Conservation (phyloP, 2,797 vertebrate species). For the Tapera naevia region DNA sequence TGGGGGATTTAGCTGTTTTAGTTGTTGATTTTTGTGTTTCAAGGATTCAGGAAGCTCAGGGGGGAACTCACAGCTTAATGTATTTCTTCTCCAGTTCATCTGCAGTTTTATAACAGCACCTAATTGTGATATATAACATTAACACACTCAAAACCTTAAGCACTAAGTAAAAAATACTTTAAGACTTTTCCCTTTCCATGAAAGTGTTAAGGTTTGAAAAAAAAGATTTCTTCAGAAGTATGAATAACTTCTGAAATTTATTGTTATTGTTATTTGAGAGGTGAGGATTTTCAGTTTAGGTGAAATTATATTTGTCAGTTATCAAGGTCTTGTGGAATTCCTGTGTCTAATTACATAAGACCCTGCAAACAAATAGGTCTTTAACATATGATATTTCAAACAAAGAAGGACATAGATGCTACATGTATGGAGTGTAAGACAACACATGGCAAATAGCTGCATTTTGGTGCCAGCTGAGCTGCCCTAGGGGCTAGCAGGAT, state of each 20-base stretch:
- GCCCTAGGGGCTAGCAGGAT: background rate
- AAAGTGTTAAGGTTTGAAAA: background rate
- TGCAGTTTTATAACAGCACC: background rate
- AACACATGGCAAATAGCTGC: background rate
- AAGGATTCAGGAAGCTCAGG: background rate
- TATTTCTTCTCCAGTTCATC: background rate
- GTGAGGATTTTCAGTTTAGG: background rate
- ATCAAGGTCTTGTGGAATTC: background rate
- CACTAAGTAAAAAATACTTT: background rate
- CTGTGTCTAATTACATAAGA: background rate
- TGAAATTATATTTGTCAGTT: background rate
- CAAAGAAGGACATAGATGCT: background rate
- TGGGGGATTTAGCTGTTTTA: too few species aligned
- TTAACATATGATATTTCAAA: background rate
- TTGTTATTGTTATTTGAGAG: too few species aligned
- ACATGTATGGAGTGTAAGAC: accelerated
- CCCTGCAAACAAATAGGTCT: background rate
- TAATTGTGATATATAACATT: background rate
- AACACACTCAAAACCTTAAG: background rate
- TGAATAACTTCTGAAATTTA: background rate
- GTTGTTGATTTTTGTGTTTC: too few species aligned
- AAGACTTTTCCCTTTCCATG: background rate
- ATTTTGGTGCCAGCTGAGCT: accelerated
- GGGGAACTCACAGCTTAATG: background rate
- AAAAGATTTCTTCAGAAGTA: background rate